Conservation (phyloP, 2,113 vertebrate genomes). For the Ptilorrhoa leucosticta region DNA sequence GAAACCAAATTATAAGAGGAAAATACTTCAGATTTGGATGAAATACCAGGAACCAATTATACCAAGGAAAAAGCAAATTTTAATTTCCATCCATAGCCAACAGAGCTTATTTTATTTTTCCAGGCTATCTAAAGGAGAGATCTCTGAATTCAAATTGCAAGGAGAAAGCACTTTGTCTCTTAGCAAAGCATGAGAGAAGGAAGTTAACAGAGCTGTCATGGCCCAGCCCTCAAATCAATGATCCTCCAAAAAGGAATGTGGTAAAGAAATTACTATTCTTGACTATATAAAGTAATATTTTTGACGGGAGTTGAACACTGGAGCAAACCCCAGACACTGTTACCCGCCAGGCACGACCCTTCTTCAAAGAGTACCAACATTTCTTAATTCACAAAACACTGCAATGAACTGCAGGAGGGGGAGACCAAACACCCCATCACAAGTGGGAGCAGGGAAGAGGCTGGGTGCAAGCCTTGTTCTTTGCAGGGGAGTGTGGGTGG, state of each 20-base stretch:
- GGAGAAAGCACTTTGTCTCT: not conserved
- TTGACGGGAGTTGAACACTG: not conserved
- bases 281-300: not conserved
- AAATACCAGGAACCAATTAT: slow-evolving; percentile 33
- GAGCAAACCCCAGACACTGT: not conserved
- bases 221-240: not conserved
- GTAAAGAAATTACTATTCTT: not conserved
- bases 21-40: not conserved
- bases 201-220: not conserved
- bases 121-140: not conserved
- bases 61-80: not conserved
- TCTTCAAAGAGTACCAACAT: not conserved
- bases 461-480: not conserved
- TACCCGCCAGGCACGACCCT: rapidly evolving
- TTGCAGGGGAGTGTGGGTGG: not conserved
- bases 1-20: not conserved
- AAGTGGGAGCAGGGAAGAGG: not conserved
- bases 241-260: not conserved
- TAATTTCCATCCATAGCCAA: not conserved
- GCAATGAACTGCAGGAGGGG: not conserved
- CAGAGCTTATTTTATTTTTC: not conserved
- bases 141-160: not conserved
- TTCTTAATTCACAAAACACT: not conserved
- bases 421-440: rapidly evolving
- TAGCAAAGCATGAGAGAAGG: not conserved